Percentiles rank a stretch among this genome's conserved stretches.
phyloP scores from a whole-genome alignment of 2,113 vertebrate species.

The Chrysochloris asiatica region DNA sequence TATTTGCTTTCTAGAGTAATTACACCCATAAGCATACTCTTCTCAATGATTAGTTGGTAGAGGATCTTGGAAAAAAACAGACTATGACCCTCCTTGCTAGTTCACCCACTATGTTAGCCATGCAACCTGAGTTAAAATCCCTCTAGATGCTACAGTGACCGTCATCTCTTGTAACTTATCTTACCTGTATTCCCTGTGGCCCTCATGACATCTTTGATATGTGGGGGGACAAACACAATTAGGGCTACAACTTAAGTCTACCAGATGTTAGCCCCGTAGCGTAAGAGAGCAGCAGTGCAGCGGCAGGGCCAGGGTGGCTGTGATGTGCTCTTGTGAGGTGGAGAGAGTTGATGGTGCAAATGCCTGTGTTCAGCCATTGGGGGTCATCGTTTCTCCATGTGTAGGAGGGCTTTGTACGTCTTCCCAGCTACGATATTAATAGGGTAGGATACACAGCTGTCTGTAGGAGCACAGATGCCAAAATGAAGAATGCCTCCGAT shows the following conservation, averaged over 20 bases:
- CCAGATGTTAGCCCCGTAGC: not conserved
- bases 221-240: not conserved
- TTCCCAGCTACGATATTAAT: not conserved
- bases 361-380: slow-evolving; percentile 75
- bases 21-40: not conserved
- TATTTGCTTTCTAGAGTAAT: slow-evolving; percentile 25
- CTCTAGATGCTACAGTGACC: not conserved
- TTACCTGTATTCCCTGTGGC: not conserved
- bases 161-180: not conserved
- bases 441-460: not conserved
- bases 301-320: not conserved
- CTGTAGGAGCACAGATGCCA: not conserved
- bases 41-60: not conserved
- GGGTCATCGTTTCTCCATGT: slow-evolving; percentile 80
- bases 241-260: not conserved
- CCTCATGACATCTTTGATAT: not conserved
- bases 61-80: slow-evolving; percentile 28
- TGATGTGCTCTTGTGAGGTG: not conserved
- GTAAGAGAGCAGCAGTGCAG: not conserved
- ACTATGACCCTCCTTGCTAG: not conserved
- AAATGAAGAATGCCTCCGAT: slow-evolving; percentile 38
- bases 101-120: not conserved
- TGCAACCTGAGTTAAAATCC: not conserved
- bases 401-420: not conserved
- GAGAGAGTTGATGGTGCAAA: not conserved